These are phyloP conservation scores for Hyperoodon ampullatus DNA, from an alignment of 2,113 vertebrate genomes.

Conservation along the genomic window DNA sequence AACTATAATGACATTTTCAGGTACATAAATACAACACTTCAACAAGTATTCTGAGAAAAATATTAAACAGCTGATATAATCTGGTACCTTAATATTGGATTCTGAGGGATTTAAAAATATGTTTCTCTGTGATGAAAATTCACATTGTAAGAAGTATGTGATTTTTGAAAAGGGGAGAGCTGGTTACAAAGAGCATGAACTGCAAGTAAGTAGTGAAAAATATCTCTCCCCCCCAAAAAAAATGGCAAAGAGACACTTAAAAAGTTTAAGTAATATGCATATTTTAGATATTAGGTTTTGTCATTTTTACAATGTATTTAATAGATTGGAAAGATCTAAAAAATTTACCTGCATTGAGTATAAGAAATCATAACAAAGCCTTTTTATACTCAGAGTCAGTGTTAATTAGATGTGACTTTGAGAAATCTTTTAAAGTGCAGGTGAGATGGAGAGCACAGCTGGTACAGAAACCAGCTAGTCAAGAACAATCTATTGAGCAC, in stretches of 20 bases:
- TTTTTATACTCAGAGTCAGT: slow-evolving; percentile 46
- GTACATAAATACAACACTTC: slow-evolving; percentile 32
- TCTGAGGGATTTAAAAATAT: slow-evolving; percentile 11
- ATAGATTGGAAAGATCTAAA: slow-evolving; percentile 27
- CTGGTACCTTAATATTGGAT: slow-evolving; percentile 34
- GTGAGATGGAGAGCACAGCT: neutral
- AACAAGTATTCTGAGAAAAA: slow-evolving; percentile 25
- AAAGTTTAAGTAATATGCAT: neutral
- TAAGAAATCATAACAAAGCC: slow-evolving; percentile 56
- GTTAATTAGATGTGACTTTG: slow-evolving; percentile 75
- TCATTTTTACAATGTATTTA: slow-evolving; percentile 42
- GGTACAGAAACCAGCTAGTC: slow-evolving; percentile 18
- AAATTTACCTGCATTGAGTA: neutral
- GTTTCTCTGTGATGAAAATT: neutral
- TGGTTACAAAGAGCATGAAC: neutral
- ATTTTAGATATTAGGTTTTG: slow-evolving; percentile 1
- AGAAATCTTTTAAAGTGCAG: slow-evolving; percentile 64
- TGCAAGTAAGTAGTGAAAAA: slow-evolving; percentile 14
- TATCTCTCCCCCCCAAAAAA: neutral
- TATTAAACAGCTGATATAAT: slow-evolving; percentile 62
- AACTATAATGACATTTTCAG: slow-evolving; percentile 26
- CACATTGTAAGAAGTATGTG: slow-evolving; percentile 27
- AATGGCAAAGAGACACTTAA: neutral
- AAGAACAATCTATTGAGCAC: slow-evolving; percentile 58
- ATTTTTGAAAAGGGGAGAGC: neutral